phyloP scores from a whole-genome alignment of 2,113 vertebrate genomes.

The Cacatua alba region DNA sequence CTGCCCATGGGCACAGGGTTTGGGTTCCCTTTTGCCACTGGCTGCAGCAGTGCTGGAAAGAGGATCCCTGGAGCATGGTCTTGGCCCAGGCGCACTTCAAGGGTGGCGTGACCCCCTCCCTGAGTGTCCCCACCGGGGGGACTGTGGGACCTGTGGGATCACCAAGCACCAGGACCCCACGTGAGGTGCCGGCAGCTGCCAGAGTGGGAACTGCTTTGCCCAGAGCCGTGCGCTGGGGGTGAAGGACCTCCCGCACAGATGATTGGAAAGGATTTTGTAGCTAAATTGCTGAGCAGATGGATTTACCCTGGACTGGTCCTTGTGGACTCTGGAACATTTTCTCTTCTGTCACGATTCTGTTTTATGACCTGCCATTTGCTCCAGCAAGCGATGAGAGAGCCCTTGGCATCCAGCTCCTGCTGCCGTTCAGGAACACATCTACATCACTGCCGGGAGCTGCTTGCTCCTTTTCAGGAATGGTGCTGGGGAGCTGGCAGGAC shows the following conservation, averaged over 20 bases:
- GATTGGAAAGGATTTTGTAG: constrained; percentile 39
- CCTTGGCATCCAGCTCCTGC: constrained; percentile 7
- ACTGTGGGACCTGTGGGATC: neutral
- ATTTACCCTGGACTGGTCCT: constrained; percentile 58
- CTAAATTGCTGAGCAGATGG: constrained; percentile 66
- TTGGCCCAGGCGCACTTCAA: fast-evolving
- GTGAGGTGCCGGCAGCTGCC: neutral
- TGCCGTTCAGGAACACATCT: neutral
- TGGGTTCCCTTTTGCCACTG: neutral
- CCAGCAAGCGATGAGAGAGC: constrained; percentile 41
- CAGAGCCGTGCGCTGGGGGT: neutral
- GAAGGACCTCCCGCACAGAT: neutral
- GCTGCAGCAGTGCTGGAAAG: neutral
- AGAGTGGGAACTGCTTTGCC: neutral
- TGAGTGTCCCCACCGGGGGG: fast-evolving
- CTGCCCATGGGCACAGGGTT: fast-evolving
- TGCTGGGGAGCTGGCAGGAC: neutral
- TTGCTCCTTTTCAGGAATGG: neutral
- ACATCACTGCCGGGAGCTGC: neutral
- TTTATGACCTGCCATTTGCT: constrained; percentile 62
- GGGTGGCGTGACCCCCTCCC: neutral
- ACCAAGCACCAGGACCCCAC: fast-evolving
- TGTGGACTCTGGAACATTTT: constrained; percentile 62
- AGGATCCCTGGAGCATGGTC: neutral
- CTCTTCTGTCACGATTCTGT: constrained; percentile 56